Evolutionary conservation across 2,797 vertebrate species (phyloP).

Genomic region (Sebastolobus alascanus): DNA sequence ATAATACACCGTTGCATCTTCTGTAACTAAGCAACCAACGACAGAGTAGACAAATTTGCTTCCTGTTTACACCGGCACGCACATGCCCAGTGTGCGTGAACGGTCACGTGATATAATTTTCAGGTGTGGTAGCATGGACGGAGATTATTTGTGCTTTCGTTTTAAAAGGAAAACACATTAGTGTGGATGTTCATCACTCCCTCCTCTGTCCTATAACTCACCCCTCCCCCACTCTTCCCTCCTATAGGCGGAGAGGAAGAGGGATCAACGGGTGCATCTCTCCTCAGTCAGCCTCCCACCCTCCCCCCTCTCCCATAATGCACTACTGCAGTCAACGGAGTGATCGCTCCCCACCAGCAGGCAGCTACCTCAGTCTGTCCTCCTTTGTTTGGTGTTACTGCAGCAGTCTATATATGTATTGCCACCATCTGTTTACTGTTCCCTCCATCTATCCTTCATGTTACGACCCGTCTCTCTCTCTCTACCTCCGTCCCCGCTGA

Average conservation of each 20-base stretch:
- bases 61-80: neutral
- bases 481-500: neutral
- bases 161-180: neutral
- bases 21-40: neutral
- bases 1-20: neutral
- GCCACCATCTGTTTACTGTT: constrained; percentile 12
- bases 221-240: constrained; percentile 44
- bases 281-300: constrained; percentile 55
- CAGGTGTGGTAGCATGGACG: neutral
- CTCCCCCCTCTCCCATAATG: constrained; percentile 53
- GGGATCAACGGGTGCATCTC: constrained; percentile 72
- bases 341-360: constrained; percentile 49
- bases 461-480: neutral
- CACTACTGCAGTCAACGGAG: constrained; percentile 62
- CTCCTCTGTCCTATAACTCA: neutral
- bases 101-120: neutral
- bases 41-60: neutral
- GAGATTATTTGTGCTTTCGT: neutral
- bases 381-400: constrained; percentile 46
- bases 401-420: neutral
- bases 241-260: constrained; percentile 31
- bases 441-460: neutral
- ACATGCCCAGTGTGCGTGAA: too few relatives aligned
- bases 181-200: constrained; percentile 9
- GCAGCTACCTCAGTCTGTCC: constrained; percentile 24